Conservation (phyloP, 1,140 invertebrate genomes). For the Cyphomyrmex costatus region DNA sequence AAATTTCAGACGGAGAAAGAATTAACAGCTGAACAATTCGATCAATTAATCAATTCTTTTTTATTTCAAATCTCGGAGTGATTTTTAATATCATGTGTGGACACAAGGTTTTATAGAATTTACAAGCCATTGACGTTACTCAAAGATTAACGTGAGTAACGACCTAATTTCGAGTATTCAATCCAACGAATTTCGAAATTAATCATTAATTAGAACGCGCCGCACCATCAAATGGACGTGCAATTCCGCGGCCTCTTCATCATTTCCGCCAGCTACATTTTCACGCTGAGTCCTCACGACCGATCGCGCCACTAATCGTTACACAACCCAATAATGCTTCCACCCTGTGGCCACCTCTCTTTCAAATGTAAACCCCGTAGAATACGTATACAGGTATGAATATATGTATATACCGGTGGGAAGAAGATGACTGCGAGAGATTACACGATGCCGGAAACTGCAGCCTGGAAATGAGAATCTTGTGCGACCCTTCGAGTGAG, state of each 20-base stretch:
- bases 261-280: constrained; percentile 63
- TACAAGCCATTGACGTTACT: not conserved
- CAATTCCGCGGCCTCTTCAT: constrained; percentile 48
- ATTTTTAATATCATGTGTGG: too few species aligned
- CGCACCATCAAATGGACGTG: constrained; percentile 42
- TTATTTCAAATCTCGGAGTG: too few species aligned
- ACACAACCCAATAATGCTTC: constrained; percentile 34
- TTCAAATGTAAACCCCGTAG: constrained; percentile 18
- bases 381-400: not conserved
- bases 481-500: not conserved
- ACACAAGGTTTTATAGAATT: too few species aligned
- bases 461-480: constrained; percentile 55
- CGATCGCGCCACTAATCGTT: constrained; percentile 66
- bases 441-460: constrained; percentile 54
- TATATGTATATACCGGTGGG: not conserved
- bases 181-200: constrained; percentile 43
- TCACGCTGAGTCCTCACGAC: constrained; percentile 40
- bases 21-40: too few species aligned
- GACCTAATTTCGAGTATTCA: constrained; percentile 30
- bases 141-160: constrained; percentile 3
- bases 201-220: constrained; percentile 56
- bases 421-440: constrained; percentile 16
- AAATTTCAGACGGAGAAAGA: not conserved
- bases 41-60: too few species aligned
- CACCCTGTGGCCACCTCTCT: constrained; percentile 26